Base-by-base conservation (phyloP, 2,113 vertebrate species). In the Perccottus glenii region DNA sequence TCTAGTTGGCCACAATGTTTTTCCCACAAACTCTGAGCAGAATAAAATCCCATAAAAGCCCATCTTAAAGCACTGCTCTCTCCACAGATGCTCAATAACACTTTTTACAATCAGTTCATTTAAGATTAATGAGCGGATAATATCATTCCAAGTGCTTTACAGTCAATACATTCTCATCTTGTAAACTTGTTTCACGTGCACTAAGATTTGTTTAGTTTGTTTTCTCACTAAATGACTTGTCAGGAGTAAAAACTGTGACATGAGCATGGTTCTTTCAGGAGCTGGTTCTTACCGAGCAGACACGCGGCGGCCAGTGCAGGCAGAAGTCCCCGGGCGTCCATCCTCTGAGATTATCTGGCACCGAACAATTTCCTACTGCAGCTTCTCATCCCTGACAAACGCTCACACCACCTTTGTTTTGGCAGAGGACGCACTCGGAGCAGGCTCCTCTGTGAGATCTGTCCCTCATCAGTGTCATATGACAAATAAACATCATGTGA, bases 401-500 rank as follows among this genome's bases (percentile, higher is more conserved):
- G 70, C 33, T 43, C 36, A 67, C 58, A 46, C 11, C 12, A 42
- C 46, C 74, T 68, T 68, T 70, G 59, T 83, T 77, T 78, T 65
- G 6, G 9, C 47, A 44, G 35, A 73, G 51, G 56, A 62, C 53
- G 69, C 8, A 52, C 8, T 60, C 15, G 64, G 51, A 53, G 64
- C 57, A 66, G 53, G 32, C 11, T 47, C n/a, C 45, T 43, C 60
- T 5, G 49, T 27, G 36, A 73, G 78, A 56, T 67, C 71, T 42
- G 40, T 73, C 61, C 50, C 67, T 85, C 81, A 78, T 88, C 84
- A 65, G 80, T 72, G 85, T 92, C 92, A 91, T 85, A 84, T 91
- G 90, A 91, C 90, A 87, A 83, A 80, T 61, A 60, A 45, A 49
- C 70, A 89, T 90, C 92, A 92, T 90, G 92, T 93, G 92, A 92